Evolutionary conservation across 2,888 invertebrate genomes (phyloP).

Genomic region (Leucoptera coffeella): DNA sequence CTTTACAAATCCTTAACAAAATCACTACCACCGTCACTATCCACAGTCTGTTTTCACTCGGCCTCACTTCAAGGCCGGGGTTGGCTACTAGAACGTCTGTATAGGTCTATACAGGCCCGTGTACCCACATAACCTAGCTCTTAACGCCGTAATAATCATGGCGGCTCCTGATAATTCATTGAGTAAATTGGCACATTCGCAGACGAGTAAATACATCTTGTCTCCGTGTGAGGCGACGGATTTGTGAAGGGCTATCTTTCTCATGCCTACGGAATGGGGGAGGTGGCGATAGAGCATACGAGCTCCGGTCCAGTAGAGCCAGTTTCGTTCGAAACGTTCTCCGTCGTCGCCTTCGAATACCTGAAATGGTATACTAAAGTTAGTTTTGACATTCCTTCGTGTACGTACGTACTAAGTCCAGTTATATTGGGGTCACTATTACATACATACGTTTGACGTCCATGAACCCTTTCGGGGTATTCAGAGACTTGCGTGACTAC

Average conservation of each 20-base stretch:
- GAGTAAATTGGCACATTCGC: conserved; percentile 84
- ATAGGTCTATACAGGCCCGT: conserved; percentile 83
- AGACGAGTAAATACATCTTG: conserved; percentile 79
- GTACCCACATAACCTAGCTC: conserved; percentile 87
- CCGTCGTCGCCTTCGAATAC: conserved; percentile 93
- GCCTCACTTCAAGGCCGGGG: too few relatives aligned
- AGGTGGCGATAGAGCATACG: conserved; percentile 86
- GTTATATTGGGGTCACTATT: too few relatives aligned
- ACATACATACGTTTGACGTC: too few relatives aligned
- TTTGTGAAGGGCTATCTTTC: conserved; percentile 85
- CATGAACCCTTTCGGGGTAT: too few relatives aligned
- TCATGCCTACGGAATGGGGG: conserved; percentile 79
- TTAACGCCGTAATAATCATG: conserved; percentile 76
- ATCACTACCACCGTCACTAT: too few relatives aligned
- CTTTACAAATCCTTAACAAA: too few relatives aligned
- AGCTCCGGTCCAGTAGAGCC: conserved; percentile 96
- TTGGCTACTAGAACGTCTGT: conserved; percentile 59
- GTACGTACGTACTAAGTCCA: too few relatives aligned
- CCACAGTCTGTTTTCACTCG: too few relatives aligned
- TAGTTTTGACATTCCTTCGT: too few relatives aligned
- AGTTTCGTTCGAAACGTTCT: conserved; percentile 87
- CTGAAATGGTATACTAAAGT: conserved; percentile 16
- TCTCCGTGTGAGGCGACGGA: conserved; percentile 71
- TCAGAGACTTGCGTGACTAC: too few relatives aligned
- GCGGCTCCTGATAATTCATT: conserved; percentile 84